Base-by-base conservation (phyloP, 1,140 invertebrate genomes). In the Drosophila kikkawai region DNA sequence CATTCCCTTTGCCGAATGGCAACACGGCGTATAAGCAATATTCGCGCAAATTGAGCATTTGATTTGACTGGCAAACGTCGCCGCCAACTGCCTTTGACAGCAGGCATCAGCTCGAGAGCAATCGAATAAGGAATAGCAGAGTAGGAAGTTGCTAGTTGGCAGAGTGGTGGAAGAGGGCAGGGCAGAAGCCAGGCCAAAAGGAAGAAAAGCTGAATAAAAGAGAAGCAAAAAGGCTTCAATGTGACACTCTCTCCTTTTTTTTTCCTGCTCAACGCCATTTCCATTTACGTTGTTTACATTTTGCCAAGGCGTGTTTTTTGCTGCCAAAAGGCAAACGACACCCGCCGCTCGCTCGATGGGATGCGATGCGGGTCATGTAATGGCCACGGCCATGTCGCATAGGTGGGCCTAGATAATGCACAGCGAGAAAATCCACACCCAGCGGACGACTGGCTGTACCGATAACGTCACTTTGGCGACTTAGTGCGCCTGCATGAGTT, bases 201-300 rank as follows among this genome's bases (percentile, higher is more conserved):
- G 56, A 67, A 67, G 61, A 50, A 55, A 51, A 36, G 22, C 64
- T 47, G 55, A 58, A 56, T 55, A 70, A 76, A 71, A 78, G 57
- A 73, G 36, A 2, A 29, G 26, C 50, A 79, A 79, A 88, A 88
- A 76, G 80, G 85, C 74, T 84, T 90, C 81, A 73, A 74, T 65
- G 63, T 69, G 85, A 45, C 85, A 79, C 58, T 34, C 32, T 34
- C 50, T 65, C 57, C 58, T 13, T 64, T 87, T 80, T 64, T 77
- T 66, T 73, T 47, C 47, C 41, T 79, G 36, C 63, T 56, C 75
- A 78, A 70, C 80, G 63, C 80, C 83, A 83, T 79, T 90, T 81
- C 84, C 85, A 90, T 88, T 88, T 81, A 79, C 74, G 78, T 90
- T 88, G 85, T 90, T 88, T 90, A 90, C 87, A 81, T 84, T 85